Evolutionary conservation across 2,113 vertebrate genomes (phyloP).

Genomic region (Nibea coibor): DNA sequence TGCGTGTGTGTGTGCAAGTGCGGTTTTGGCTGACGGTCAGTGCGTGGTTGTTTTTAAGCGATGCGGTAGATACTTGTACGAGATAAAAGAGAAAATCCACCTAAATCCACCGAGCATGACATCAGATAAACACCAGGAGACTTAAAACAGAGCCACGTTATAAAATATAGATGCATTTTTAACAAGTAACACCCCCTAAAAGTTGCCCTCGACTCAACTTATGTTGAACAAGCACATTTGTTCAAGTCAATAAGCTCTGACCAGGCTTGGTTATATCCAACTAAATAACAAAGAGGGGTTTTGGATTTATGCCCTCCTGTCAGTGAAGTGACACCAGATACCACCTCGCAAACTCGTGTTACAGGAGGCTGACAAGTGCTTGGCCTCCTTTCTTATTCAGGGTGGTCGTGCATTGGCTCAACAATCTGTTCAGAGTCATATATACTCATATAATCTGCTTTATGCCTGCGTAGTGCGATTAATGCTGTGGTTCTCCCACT

Average conservation of each 20-base stretch:
- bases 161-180: background rate
- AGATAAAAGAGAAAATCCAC: too few relatives aligned
- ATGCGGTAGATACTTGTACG: background rate
- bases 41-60: background rate
- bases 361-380: background rate
- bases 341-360: background rate
- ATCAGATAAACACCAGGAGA: background rate
- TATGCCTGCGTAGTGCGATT: background rate
- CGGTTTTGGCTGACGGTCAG: background rate
- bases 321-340: background rate
- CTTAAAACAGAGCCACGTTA: background rate
- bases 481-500: too few relatives aligned
- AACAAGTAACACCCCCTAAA: background rate
- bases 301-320: too few relatives aligned
- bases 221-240: background rate
- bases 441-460: background rate
- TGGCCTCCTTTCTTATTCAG: background rate
- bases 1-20: background rate
- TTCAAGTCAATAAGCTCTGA: background rate
- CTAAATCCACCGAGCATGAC: too few relatives aligned
- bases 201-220: too few relatives aligned
- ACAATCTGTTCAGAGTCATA: background rate
- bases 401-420: background rate
- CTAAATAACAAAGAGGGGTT: too few relatives aligned
- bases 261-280: too few relatives aligned